phyloP scores from a whole-genome alignment of 2,113 vertebrate species.

The Zapus hudsonius region DNA sequence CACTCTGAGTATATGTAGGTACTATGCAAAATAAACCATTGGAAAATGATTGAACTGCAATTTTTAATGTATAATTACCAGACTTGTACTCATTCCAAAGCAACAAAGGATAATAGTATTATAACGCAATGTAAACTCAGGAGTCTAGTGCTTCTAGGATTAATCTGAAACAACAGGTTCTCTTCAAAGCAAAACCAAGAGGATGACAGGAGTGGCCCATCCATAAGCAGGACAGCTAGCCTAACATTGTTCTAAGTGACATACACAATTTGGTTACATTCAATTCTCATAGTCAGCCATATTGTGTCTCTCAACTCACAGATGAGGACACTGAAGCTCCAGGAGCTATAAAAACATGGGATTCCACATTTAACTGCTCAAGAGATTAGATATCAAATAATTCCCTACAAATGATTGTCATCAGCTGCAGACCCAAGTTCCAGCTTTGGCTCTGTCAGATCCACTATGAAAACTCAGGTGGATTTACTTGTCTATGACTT shows the following conservation, averaged over 20 bases:
- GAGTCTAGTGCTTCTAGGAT: not conserved
- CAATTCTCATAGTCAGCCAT: not conserved
- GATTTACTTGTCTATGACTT: not conserved
- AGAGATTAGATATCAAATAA: not conserved
- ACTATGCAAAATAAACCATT: not conserved
- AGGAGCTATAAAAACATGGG: not conserved
- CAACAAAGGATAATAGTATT: not conserved
- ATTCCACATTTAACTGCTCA: not conserved
- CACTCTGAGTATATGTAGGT: not conserved
- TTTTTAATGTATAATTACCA: not conserved
- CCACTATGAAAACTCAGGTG: not conserved
- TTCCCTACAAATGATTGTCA: not conserved
- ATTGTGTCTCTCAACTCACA: not conserved
- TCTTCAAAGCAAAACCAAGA: not conserved
- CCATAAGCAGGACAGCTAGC: not conserved
- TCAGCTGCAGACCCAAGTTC: not conserved
- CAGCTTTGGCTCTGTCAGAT: not conserved
- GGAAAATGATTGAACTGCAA: not conserved
- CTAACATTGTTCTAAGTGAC: not conserved
- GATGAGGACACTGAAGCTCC: not conserved
- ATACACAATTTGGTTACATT: not conserved
- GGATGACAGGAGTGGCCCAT: not conserved
- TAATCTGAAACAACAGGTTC: not conserved
- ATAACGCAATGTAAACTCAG: conserved; percentile 3
- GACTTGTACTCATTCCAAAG: not conserved